Conservation (phyloP, 2,113 vertebrate genomes). For the Triplophysa siluroides region DNA sequence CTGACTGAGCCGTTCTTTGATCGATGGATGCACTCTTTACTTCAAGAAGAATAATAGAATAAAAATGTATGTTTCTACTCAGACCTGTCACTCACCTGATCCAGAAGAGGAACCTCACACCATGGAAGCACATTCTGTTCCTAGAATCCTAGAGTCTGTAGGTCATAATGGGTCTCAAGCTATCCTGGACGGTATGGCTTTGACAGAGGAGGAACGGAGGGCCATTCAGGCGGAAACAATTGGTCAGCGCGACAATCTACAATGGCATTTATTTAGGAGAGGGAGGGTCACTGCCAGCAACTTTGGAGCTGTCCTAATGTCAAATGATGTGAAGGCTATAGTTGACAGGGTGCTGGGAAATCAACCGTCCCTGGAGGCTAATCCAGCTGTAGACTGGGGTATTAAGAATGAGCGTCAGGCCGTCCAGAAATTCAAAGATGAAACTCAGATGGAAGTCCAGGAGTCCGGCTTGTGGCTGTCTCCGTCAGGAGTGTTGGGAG, state of each 20-base stretch:
- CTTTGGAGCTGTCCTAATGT: slow-evolving; percentile 22
- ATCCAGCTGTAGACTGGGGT: slow-evolving; percentile 25
- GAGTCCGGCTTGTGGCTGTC: too few relatives aligned
- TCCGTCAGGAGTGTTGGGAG: too few relatives aligned
- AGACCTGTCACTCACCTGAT: neutral
- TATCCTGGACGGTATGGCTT: neutral
- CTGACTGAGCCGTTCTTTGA: too few relatives aligned
- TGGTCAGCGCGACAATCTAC: neutral
- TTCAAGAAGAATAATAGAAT: too few relatives aligned
- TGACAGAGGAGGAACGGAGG: neutral
- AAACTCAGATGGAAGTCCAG: neutral
- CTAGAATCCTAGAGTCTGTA: neutral
- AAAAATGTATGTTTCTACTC: too few relatives aligned
- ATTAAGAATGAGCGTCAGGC: slow-evolving; percentile 13
- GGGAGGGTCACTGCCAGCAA: slow-evolving; percentile 24
- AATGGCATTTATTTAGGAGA: neutral
- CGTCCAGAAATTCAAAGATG: neutral
- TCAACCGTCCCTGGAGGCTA: neutral
- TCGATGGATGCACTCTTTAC: too few relatives aligned
- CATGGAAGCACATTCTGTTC: neutral
- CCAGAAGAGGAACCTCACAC: neutral
- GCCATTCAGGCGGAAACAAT: neutral
- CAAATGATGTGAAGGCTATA: slow-evolving; percentile 6
- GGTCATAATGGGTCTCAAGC: neutral
- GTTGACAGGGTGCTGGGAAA: neutral